Percentiles rank a stretch among this genome's conserved stretches.
phyloP scores from a whole-genome alignment of 2,888 invertebrate species.

The Limnephilus lunatus region DNA sequence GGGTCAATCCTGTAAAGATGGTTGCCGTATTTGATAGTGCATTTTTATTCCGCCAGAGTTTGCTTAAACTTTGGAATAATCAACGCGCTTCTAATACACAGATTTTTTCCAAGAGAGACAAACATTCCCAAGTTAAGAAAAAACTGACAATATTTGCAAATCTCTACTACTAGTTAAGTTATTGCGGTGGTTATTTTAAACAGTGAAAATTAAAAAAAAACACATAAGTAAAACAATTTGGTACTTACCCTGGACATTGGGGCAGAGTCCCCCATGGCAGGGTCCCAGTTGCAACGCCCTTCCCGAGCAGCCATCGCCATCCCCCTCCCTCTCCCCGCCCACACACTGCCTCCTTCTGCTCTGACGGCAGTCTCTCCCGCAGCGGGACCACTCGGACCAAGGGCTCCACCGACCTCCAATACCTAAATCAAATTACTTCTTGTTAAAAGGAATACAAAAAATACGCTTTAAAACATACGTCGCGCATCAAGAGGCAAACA shows the following conservation, averaged over 20 bases:
- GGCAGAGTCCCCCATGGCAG: conserved; percentile 75
- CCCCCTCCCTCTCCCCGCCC: conserved; percentile 74
- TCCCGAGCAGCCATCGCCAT: conserved; percentile 73
- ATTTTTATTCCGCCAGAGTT: no score
- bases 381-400: conserved; percentile 95
- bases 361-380: conserved; percentile 92
- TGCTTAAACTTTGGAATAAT: no score
- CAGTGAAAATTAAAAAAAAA: no score
- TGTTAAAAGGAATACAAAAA: neutral
- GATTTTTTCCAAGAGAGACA: no score
- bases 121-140: no score
- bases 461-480: neutral
- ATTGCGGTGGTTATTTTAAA: no score
- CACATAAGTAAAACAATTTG: no score
- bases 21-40: no score
- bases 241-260: conserved; percentile 2
- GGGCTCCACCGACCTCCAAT: conserved; percentile 84
- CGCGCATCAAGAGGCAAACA: neutral
- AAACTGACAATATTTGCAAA: no score
- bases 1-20: no score
- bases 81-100: no score
- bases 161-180: no score
- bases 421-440: neutral
- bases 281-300: conserved; percentile 75
- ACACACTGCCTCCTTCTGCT: conserved; percentile 87